Conservation (phyloP, 2,888 invertebrate genomes). For the Dryobotodes eremita region DNA sequence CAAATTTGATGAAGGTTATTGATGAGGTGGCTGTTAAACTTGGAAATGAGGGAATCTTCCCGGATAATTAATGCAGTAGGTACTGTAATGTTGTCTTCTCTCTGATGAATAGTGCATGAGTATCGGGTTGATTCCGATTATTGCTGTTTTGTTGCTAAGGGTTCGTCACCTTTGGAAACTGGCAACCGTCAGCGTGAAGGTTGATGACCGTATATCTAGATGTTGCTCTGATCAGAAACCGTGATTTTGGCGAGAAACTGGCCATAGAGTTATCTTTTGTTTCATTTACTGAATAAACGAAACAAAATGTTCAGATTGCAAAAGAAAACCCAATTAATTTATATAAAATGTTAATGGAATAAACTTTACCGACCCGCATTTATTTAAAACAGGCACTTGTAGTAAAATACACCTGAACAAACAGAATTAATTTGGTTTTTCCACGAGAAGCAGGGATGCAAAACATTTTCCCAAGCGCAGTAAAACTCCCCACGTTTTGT, state of each 20-base stretch:
- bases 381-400: constrained; percentile 35
- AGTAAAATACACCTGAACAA: constrained; percentile 43
- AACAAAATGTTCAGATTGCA: background rate
- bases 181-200: background rate
- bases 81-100: constrained; percentile 49
- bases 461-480: constrained; percentile 41
- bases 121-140: constrained; percentile 10
- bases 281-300: background rate
- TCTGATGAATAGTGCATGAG: constrained; percentile 57
- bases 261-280: background rate
- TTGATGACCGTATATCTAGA: too few species aligned
- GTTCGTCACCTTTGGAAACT: background rate
- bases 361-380: constrained; percentile 31
- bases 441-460: constrained; percentile 25
- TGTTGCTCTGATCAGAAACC: background rate
- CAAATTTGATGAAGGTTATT: constrained; percentile 75
- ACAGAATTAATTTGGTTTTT: constrained; percentile 40
- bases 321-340: constrained; percentile 17
- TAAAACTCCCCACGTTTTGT: constrained; percentile 44
- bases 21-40: constrained; percentile 73
- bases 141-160: constrained; percentile 10
- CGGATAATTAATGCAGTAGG: constrained; percentile 60
- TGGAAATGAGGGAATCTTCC: constrained; percentile 62
- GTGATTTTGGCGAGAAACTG: background rate
- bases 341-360: constrained; percentile 40